Evolutionary conservation across 2,888 invertebrate species (phyloP), one percentile per base, ranked within the genome.

Genomic region (Rhagonycha lutea): DNA sequence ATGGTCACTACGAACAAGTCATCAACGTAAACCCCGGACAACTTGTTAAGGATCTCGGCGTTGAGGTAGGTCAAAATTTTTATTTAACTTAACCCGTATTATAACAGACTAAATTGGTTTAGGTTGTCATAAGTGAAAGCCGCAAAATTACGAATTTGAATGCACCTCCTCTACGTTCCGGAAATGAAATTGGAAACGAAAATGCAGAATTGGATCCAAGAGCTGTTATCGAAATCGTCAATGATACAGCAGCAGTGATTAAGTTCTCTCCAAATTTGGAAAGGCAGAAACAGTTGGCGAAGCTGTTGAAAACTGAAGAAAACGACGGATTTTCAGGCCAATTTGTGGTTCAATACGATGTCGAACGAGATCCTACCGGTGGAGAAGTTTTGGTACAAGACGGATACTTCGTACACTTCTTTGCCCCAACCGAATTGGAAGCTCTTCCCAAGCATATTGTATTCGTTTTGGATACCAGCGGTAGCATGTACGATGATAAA

Each of bases 351-450:
- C 91, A 92, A 81, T 94, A 94, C 84, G 93, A 94, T 79, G 92
- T 94, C 0, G 90, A 91, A 60, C 88, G 92, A 4, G 88, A 89
- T 83, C 87, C 89, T 1, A 86, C 89, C 73, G 90, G 90, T 61
- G 93, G 92, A 23, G 91, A 92, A 86, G 89, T 86, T 4, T 83
- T 92, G 89, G 88, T 92, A 0, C 91, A 92, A 82, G 92, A 92
- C 80, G 94, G 94, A 0, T 93, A 94, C 86, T 94, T 94, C 86
- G 93, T 94, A 0, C 94, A 94, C 83, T 94, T 94, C 88, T 93
- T 93, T 85, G 91, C 94, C 8, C 94, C 94, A 0, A 85, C 87
- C 3, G 89, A 91, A 24, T 85, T 92, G 75, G 87, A 89, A 18
- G 89, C 92, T 3, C 87, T 93, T 67, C 89, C 88, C 75, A 94